Conservation (phyloP, 2,113 vertebrate genomes). For the Eudyptes chrysolophus region DNA sequence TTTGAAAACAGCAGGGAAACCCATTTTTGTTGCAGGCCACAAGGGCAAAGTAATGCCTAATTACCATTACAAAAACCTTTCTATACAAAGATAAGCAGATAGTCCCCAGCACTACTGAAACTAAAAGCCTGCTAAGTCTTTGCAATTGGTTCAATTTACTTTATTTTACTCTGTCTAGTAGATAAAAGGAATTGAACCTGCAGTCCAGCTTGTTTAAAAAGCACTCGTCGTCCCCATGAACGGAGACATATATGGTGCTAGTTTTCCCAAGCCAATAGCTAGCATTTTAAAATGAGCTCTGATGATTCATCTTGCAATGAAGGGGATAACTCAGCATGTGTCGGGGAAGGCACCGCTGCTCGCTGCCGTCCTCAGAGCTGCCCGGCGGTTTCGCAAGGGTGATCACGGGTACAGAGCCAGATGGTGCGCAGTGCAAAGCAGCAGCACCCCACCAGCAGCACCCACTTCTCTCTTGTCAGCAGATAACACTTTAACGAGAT, state of each 20-base stretch:
- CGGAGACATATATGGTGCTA: rapidly evolving
- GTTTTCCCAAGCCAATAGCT: background rate
- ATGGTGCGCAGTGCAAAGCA: background rate
- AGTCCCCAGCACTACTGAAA: background rate
- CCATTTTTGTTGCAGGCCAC: background rate
- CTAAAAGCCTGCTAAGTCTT: background rate
- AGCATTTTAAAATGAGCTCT: rapidly evolving
- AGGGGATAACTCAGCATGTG: background rate
- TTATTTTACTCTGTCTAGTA: background rate
- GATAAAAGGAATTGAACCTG: background rate
- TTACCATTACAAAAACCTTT: background rate
- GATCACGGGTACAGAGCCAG: background rate
- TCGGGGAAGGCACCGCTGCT: no score
- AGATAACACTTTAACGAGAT: no score
- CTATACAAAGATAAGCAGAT: background rate
- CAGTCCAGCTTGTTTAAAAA: background rate
- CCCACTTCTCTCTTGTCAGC: background rate
- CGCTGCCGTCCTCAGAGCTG: background rate
- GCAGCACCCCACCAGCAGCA: no score
- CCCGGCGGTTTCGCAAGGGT: background rate
- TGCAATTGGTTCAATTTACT: background rate
- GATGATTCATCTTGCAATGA: background rate
- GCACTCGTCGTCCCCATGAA: rapidly evolving
- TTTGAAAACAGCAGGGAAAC: background rate
- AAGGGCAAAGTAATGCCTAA: background rate